phyloP scores from a whole-genome alignment of 2,113 vertebrate genomes.

The Bothrops jararaca region DNA sequence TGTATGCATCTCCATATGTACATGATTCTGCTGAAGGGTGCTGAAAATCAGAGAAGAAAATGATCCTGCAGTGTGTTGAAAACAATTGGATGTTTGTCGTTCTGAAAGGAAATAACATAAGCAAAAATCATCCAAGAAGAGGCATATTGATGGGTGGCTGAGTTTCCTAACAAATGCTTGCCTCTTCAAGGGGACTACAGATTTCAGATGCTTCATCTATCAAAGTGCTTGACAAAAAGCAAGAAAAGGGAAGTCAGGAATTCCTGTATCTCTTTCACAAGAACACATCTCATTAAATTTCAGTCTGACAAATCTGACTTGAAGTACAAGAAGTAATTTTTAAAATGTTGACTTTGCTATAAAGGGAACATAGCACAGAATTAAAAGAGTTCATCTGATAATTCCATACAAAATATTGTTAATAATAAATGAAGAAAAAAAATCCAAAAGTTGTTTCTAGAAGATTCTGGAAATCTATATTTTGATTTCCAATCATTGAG shows the following conservation, averaged over 20 bases:
- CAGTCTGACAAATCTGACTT: slow-evolving; percentile 7
- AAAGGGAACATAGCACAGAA: slow-evolving; percentile 1
- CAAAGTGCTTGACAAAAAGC: slow-evolving; percentile 13
- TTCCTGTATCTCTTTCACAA: background rate
- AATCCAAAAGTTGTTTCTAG: background rate
- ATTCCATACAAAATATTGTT: background rate
- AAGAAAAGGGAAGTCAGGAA: background rate
- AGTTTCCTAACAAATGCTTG: slow-evolving; percentile 29
- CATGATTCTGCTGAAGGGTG: background rate
- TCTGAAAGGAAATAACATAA: background rate
- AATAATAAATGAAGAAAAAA: background rate
- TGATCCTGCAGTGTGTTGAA: background rate
- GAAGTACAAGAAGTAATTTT: background rate
- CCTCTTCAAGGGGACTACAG: slow-evolving; percentile 14
- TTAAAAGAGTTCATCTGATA: slow-evolving; percentile 2
- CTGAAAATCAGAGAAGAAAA: slow-evolving; percentile 31
- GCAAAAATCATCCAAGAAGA: slow-evolving; percentile 42
- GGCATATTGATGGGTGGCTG: slow-evolving; percentile 27
- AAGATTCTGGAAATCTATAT: background rate
- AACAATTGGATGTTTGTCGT: background rate
- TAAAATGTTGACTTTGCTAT: background rate
- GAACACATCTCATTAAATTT: slow-evolving; percentile 16
- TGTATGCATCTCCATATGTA: background rate
- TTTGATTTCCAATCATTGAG: background rate
- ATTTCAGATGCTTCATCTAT: slow-evolving; percentile 13